Base-by-base conservation (phyloP, 2,113 vertebrate genomes). In the Thalassarche chlororhynchos region DNA sequence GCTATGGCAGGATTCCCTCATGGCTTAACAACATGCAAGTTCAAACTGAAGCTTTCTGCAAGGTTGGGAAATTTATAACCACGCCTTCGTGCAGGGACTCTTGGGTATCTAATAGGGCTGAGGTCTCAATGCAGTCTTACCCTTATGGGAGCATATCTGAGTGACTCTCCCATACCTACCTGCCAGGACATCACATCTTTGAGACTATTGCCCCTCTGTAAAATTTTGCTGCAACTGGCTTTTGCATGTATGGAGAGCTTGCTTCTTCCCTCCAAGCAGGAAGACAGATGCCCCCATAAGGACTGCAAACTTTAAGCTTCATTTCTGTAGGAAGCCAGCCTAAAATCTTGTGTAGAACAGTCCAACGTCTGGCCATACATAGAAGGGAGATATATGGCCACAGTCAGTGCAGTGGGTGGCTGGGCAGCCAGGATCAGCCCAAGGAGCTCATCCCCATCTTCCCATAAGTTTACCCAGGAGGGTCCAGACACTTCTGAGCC, bases 51-150 rank as follows among this genome's bases (percentile, higher is more conserved):
- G n/a, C 11, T 69, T 57, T 70, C 69, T 69, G n/a, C 32, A 77
- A 34, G 17, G 24, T 6, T 71, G 20, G 29, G 44, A 94, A 81
- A 85, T 74, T 70, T 20, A 23, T 47, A 66, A 70, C 15, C 34
- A n/a, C 51, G n/a, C 2, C 19, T 15, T 47, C 3, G 1, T 52
- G 28, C 23, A 15, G 24, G 40, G 17, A 47, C 18, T 21, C 17
- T 8, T 23, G 1, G 20, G 2, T 42, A 44, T 20, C 54, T 2
- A 0, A 8, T 1, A 66, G 4, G 24, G 16, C 8, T 79, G 52
- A 62, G 40, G 13, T 81, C 32, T 28, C 28, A 31, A 2, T 18
- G 25, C 12, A 58, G 23, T 15, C 64, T 65, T 55, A 16, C 28
- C 24, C 34, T 52, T 17, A 6, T 1, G 4, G 17, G 9, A 83